Evolutionary conservation across 2,113 vertebrate genomes (phyloP).

Genomic region (Noctilio leporinus): DNA sequence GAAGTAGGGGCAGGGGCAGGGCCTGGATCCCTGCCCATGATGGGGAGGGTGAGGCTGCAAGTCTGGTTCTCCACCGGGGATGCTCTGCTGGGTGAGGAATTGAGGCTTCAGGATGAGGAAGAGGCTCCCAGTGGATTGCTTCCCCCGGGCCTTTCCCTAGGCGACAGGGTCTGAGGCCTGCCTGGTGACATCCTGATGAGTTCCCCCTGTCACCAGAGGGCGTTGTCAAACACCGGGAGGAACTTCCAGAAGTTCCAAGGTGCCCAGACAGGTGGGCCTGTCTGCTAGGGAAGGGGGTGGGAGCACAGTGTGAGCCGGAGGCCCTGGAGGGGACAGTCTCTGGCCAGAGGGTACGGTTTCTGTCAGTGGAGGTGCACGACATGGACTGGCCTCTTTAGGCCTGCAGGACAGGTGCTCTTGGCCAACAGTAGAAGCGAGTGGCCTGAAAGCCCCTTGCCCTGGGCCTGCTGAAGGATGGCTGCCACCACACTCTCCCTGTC

Average conservation of each 20-base stretch:
- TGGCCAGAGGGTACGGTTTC: not conserved
- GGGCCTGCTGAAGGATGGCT: not conserved
- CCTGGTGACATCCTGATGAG: not conserved
- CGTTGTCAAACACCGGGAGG: not conserved
- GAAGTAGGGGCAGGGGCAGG: not conserved
- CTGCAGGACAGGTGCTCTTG: not conserved
- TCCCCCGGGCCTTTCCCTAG: not conserved
- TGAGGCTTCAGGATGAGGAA: not conserved
- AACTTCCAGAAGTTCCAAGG: not conserved
- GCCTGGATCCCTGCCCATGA: not conserved
- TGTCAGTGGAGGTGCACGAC: not conserved
- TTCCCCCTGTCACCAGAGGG: not conserved
- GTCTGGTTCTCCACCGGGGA: not conserved
- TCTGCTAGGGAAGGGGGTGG: accelerated
- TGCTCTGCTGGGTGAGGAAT: not conserved
- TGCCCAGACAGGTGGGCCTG: not conserved
- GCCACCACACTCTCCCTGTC: not conserved
- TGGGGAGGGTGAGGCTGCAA: not conserved
- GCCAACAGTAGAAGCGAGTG: not conserved
- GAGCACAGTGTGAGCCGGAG: too few species aligned
- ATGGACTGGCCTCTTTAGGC: accelerated
- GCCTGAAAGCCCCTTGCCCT: not conserved
- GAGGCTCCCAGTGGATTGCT: not conserved
- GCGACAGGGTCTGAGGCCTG: not conserved
- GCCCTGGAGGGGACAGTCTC: not conserved